Evolutionary conservation across 2,888 invertebrate genomes (phyloP).

Genomic region (Acronicta alni): DNA sequence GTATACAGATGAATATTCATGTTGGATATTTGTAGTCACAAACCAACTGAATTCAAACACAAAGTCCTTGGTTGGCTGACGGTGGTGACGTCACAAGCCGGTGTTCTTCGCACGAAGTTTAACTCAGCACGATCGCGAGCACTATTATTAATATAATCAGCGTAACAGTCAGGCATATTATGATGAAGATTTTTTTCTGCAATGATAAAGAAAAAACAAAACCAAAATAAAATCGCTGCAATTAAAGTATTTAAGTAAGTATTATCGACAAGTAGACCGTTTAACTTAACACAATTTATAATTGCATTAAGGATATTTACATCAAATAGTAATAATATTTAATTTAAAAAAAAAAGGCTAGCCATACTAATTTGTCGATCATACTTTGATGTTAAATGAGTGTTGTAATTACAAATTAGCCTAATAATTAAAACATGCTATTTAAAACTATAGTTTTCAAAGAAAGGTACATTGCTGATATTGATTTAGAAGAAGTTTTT

Average conservation of each 20-base stretch:
- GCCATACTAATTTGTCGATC: slow-evolving; percentile 28
- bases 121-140: slow-evolving; percentile 84
- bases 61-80: slow-evolving; percentile 48
- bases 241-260: slow-evolving; percentile 34
- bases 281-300: not conserved
- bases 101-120: slow-evolving; percentile 61
- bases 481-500: slow-evolving; percentile 1
- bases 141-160: slow-evolving; percentile 93
- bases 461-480: slow-evolving; percentile 5
- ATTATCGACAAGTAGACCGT: slow-evolving; percentile 33
- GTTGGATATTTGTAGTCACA: slow-evolving; percentile 58
- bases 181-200: slow-evolving; percentile 97
- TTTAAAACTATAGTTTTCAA: slow-evolving; percentile 6
- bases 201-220: slow-evolving; percentile 90
- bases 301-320: not conserved
- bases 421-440: slow-evolving; percentile 22
- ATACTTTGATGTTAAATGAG: slow-evolving; percentile 19
- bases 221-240: slow-evolving; percentile 81
- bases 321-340: no score
- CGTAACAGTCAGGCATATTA: slow-evolving; percentile 94
- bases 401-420: slow-evolving; percentile 13
- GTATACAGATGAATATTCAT: slow-evolving; percentile 65
- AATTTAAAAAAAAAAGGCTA: not conserved
- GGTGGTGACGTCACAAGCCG: slow-evolving; percentile 64
- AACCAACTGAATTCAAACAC: slow-evolving; percentile 60